Evolutionary conservation across 2,797 vertebrate species (phyloP).

Genomic region (Anguilla marmorata): DNA sequence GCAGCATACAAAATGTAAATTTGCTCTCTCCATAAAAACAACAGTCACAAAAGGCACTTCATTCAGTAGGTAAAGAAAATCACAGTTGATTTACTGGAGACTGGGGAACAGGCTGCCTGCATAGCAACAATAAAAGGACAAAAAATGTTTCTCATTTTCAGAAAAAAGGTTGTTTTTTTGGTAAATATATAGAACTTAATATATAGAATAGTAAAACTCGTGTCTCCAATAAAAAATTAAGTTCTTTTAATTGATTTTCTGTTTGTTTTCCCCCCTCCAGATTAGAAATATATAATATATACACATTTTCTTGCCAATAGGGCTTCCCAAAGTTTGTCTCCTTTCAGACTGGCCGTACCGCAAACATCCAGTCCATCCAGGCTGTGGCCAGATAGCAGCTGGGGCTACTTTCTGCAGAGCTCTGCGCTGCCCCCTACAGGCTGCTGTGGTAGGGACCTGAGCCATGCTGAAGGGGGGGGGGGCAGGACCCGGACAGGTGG

Average conservation of each 20-base stretch:
- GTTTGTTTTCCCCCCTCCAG: constrained; percentile 53
- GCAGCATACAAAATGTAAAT: constrained; percentile 86
- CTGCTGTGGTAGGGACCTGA: neutral
- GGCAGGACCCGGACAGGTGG: constrained; percentile 1
- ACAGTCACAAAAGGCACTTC: constrained; percentile 99
- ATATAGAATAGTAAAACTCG: constrained; percentile 60
- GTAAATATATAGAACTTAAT: constrained; percentile 75
- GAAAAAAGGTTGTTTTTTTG: constrained; percentile 60
- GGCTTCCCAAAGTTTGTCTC: neutral
- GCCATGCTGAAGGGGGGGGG: constrained; percentile 6
- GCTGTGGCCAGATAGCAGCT: neutral
- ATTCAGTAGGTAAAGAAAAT: constrained; percentile 84
- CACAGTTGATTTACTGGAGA: constrained; percentile 81
- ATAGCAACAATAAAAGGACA: constrained; percentile 77
- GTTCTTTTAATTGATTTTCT: constrained; percentile 51
- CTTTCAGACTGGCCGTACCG: neutral
- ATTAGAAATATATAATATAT: constrained; percentile 28
- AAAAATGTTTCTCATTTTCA: constrained; percentile 46
- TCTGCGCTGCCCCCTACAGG: neutral
- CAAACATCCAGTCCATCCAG: neutral
- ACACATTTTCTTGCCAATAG: constrained; percentile 3
- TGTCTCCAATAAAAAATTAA: constrained; percentile 53
- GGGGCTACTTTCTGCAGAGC: neutral
- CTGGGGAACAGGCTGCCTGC: constrained; percentile 75
- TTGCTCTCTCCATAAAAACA: constrained; percentile 81